Evolutionary conservation across 1,140 invertebrate genomes (phyloP), one percentile per base, ranked within the genome.

Genomic region (Ceratosolen fusciceps): DNA sequence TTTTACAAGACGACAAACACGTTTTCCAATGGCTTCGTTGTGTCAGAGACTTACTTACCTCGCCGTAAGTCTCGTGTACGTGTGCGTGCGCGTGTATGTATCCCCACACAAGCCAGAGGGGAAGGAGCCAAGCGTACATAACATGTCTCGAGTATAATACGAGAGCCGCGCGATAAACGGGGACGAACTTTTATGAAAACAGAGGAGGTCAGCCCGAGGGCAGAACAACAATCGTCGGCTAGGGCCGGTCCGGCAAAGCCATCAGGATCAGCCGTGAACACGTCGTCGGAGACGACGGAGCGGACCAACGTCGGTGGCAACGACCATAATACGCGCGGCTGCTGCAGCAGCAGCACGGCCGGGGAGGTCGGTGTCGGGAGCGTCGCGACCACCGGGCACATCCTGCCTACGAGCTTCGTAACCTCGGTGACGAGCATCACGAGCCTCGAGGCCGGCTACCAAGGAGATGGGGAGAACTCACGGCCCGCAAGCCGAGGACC

Each of bases 351-450:
- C 39, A n/a, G 1, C n/a, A 19, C 19, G 2, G 43, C 7, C 21
- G 31, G 58, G 0, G 24, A 31, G 77, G 37, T 65, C 54, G 14
- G 49, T 16, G 21, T 37, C 60, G 31, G 60, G 75, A 47, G 74
- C 82, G 29, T 43, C 21, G 31, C 31, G 75, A 47, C 71, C 82
- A n/a, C 29, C 21, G 62, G 62, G 19, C 67, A 74, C 79, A 37
- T 72, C 67, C 77, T 89, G 60, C 88, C 89, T 1, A 93, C 92
- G 83, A 95, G 94, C 86, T 95, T 96, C 84, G 93, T 96, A 4
- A 96, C 95, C 0, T 96, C 95, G 82, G 94, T 96, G 1, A 96
- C 95, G 1, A 96, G 95, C 84, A 96, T 96, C 39, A 96, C 95
- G 7, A 96, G 95, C 85, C 89, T 96, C 81, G 96, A 97, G 85